Evolutionary conservation across 1,140 invertebrate genomes (phyloP).

Genomic region (Papilio aristodemus): DNA sequence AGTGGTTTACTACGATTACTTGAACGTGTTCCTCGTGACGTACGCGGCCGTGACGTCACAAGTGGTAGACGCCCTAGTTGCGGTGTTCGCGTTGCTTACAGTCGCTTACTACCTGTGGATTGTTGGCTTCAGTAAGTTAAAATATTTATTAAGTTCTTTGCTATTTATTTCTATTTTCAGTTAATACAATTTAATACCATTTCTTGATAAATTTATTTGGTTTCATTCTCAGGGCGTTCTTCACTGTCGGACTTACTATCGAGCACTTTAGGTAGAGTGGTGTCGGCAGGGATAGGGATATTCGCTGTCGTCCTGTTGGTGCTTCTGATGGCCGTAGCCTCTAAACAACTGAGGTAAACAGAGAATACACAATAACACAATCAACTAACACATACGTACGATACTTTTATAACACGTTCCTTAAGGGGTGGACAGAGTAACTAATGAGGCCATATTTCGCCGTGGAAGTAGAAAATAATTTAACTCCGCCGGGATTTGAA

Average conservation of each 20-base stretch:
- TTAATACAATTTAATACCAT: too few species aligned
- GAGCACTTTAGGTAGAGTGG: conserved; percentile 39
- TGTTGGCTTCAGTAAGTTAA: conserved; percentile 62
- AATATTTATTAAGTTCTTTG: too few species aligned
- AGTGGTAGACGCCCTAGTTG: conserved; percentile 50
- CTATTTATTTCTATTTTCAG: too few species aligned
- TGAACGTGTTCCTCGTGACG: conserved; percentile 59
- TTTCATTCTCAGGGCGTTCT: conserved; percentile 45
- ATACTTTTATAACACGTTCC: too few species aligned
- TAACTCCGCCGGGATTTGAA: too few species aligned
- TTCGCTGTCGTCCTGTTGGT: conserved; percentile 33
- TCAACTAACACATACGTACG: conserved; percentile 24
- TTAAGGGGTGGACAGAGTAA: too few species aligned
- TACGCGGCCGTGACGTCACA: conserved; percentile 49
- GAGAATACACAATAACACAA: neutral
- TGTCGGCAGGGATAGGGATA: conserved; percentile 35
- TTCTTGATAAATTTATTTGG: too few species aligned
- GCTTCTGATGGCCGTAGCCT: conserved; percentile 47
- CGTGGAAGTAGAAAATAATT: too few species aligned
- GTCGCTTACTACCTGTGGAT: conserved; percentile 59
- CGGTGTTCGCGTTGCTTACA: conserved; percentile 39
- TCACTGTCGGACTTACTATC: conserved; percentile 46
- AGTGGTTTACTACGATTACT: conserved; percentile 69
- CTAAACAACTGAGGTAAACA: conserved; percentile 56
- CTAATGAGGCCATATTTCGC: too few species aligned